phyloP scores from a whole-genome alignment of 2,888 invertebrate species.

The Neocrepidodera transversa region DNA sequence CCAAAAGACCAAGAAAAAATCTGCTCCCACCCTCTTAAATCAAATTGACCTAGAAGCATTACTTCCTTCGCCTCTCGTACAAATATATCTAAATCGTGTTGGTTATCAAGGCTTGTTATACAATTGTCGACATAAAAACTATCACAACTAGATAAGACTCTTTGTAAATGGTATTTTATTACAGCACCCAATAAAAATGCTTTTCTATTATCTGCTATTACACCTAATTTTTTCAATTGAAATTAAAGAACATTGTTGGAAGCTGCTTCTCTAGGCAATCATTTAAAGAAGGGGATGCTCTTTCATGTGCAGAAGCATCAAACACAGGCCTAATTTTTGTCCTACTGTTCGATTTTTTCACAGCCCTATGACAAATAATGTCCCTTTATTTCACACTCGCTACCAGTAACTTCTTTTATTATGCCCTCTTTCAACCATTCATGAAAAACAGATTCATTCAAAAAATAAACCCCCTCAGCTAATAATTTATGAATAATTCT shows the following conservation, averaged over 20 bases:
- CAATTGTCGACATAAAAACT: no score
- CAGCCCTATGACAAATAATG: slow-evolving; percentile 24
- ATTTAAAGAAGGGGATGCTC: slow-evolving; percentile 35
- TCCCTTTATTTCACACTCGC: neutral
- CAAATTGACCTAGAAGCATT: no score
- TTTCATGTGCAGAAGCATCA: no score
- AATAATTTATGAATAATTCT: no score
- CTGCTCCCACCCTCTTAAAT: no score
- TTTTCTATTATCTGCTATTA: slow-evolving; percentile 45
- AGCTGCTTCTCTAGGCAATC: slow-evolving; percentile 36
- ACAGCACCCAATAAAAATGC: slow-evolving; percentile 38
- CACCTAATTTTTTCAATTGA: slow-evolving; percentile 38
- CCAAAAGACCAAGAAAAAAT: no score
- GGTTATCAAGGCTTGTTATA: no score
- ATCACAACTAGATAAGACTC: slow-evolving; percentile 22
- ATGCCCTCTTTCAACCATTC: slow-evolving; percentile 18
- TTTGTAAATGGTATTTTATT: no score
- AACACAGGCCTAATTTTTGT: slow-evolving; percentile 41
- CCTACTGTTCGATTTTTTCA: slow-evolving; percentile 6
- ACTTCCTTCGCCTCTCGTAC: no score
- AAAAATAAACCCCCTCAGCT: no score
- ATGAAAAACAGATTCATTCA: neutral
- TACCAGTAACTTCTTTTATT: slow-evolving; percentile 12
- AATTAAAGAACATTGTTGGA: slow-evolving; percentile 33
- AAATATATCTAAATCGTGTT: no score